A percentile compares a stretch with the other conserved stretches of the same genome.
Evolutionary conservation across 2,888 invertebrate species (phyloP).

Genomic region (Drosophila multiciliata): DNA sequence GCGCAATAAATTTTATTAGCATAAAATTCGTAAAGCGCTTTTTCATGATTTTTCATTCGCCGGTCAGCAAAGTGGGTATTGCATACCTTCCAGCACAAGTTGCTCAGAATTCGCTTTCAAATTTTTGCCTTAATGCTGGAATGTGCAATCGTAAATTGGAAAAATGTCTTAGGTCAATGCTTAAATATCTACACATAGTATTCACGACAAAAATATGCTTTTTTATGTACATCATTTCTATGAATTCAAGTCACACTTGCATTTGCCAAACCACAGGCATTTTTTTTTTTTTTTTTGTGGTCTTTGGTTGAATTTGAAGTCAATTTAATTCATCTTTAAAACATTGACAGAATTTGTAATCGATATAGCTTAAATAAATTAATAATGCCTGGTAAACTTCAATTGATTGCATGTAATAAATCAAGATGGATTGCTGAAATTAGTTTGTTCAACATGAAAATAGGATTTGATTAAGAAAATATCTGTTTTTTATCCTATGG

Average conservation of each 20-base stretch:
- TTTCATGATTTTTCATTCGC: conserved; percentile 44
- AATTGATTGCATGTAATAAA: background rate
- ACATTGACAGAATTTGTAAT: background rate
- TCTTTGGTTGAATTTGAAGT: background rate
- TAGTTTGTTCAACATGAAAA: background rate
- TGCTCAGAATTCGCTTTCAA: conserved; percentile 5
- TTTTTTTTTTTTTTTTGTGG: background rate
- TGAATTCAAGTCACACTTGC: background rate
- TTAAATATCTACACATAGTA: background rate
- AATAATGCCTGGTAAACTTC: background rate
- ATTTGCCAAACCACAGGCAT: background rate
- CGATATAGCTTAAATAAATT: background rate
- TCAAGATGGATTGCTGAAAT: background rate
- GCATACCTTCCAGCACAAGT: conserved; percentile 26
- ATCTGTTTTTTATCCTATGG: background rate
- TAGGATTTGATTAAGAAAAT: background rate
- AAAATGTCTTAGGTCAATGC: background rate
- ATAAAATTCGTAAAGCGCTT: conserved; percentile 61
- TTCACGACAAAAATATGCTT: background rate
- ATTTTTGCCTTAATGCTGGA: conserved; percentile 13
- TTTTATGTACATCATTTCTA: background rate
- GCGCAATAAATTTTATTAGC: conserved; percentile 68
- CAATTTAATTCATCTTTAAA: background rate
- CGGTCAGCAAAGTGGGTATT: conserved; percentile 42
- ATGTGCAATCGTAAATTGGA: conserved; percentile 8